Base-by-base conservation (phyloP, 2,888 invertebrate species). In the Malachius bipustulatus region DNA sequence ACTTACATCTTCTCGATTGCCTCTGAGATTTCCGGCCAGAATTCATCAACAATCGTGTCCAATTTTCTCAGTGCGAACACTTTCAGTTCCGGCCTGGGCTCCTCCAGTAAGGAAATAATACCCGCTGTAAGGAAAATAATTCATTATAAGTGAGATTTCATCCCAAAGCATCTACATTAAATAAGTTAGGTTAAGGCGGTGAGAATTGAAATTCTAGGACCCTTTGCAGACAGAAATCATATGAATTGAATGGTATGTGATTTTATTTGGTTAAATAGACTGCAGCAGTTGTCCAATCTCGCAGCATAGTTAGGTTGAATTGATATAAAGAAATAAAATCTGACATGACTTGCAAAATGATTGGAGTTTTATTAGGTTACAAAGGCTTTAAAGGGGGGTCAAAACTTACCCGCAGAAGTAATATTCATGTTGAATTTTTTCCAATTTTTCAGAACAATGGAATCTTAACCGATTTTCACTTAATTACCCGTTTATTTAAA, bases 21-120 rank as follows among this genome's bases (percentile, higher is more conserved):
- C 64, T 97, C 96, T 0, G 94, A 93, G 50, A 97, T 96, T 68
- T 97, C 96, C 4, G 96, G 90, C 96, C 96, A 97, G 66, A 97
- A 97, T 59, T 91, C 88, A 62, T 96, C 91, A 1, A 96, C 94
- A 52, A 97, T 88, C 55, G 77, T 74, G 64, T 96, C 85, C 51
- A 97, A 69, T 59, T 93, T 91, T 55, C 82, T 82, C 51, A 97
- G 64, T 10, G 96, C 94, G 60, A 93, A 96, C 14, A 87, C 79
- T 66, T 94, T 91, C 38, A 96, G 70, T 64, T 94, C 91, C 9
- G 85, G 76, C 71, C 88, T 84, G 34, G 88, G 83, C 64, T 96
- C 96, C 62, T 96, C 93, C 48, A 96, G 70, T 52, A 96, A 77
- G 66, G 94, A 89, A 57, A 96, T 87, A 47, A 96, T 88, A 61